Conservation (phyloP, 2,888 invertebrate species). For the Drosophila mimetica region DNA sequence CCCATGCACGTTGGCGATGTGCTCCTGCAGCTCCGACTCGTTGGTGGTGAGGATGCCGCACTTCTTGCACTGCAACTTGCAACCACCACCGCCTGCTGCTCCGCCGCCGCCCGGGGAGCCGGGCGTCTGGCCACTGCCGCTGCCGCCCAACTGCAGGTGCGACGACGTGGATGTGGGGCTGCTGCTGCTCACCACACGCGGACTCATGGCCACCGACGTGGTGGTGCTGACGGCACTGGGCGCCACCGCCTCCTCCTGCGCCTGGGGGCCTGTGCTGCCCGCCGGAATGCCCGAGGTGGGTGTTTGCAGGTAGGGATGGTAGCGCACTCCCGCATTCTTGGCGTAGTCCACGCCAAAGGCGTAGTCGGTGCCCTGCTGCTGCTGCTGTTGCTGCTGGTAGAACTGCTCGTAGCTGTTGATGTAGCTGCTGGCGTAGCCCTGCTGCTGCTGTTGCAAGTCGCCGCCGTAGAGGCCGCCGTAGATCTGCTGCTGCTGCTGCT, state of each 20-base stretch:
- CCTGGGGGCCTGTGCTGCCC: conserved; percentile 27
- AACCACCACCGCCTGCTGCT: conserved; percentile 85
- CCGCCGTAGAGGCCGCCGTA: conserved; percentile 66
- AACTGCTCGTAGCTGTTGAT: conserved; percentile 83
- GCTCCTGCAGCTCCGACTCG: conserved; percentile 90
- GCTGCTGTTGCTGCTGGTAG: conserved; percentile 76
- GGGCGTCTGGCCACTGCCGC: conserved; percentile 57
- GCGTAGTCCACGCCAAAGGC: conserved; percentile 57
- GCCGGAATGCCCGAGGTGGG: conserved; percentile 64
- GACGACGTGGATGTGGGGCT: conserved; percentile 83
- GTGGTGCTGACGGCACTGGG: conserved; percentile 54
- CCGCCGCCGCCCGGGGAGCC: conserved; percentile 84
- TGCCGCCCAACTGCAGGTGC: conserved; percentile 68
- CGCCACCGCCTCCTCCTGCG: conserved; percentile 44
- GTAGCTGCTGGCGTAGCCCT: conserved; percentile 73
- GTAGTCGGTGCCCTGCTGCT: conserved; percentile 48
- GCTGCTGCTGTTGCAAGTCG: conserved; percentile 53
- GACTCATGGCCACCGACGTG: conserved; percentile 81
- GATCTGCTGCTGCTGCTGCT: conserved; percentile 82
- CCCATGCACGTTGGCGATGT: conserved; percentile 89
- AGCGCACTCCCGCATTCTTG: conserved; percentile 75
- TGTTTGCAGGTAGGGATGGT: conserved; percentile 80
- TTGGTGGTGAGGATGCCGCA: conserved; percentile 92
- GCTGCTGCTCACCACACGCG: conserved; percentile 84
- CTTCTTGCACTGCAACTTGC: conserved; percentile 90